Evolutionary conservation across 2,888 invertebrate genomes (phyloP), one percentile per base, ranked within the genome.

Genomic region (Morpho achilles): DNA sequence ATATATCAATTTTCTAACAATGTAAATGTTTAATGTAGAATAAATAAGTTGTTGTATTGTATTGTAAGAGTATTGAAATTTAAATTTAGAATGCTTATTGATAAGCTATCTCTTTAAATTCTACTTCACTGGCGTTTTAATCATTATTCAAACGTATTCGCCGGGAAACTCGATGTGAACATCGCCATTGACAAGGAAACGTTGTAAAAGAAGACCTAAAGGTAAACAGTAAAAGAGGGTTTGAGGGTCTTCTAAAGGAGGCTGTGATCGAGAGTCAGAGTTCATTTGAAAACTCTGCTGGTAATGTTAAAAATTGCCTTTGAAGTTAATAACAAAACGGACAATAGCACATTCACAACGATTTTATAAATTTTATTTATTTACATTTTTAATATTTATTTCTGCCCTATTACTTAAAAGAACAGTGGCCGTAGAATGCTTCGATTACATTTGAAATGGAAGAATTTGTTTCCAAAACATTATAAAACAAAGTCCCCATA

Each of bases 111-210:
- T 44, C 39, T 52, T 52, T 45, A 43, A 52, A 52, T 45, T 39
- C 1, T n/a, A 45, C 32, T 45, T 10, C 44, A 8, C 8, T n/a
- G 10, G 41, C 8, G 50, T 46, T 57, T 16, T 50, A 47, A 41
- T 39, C 49, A 46, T 50, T 50, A 58, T 58, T 58, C 53, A 58
- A 43, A 53, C 45, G 49, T 46, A 45, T 53, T 50, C 49, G 43
- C 10, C 44, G 44, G 16, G 53, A 58, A 50, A 49, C 40, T 53
- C 45, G 53, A 44, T 40, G 49, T 9, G 48, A 48, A 57, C 53
- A 58, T 50, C 53, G 53, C 44, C 45, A 58, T 54, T 51, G 48
- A 60, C 16, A 51, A 60, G 54, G 44, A 58, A 51, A 58, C 54
- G 51, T 40, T 51, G 58, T 16, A 42, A 32, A 39, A 10, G 45